phyloP scores from a whole-genome alignment of 2,888 invertebrate species.

The Malthinus flaveolus region DNA sequence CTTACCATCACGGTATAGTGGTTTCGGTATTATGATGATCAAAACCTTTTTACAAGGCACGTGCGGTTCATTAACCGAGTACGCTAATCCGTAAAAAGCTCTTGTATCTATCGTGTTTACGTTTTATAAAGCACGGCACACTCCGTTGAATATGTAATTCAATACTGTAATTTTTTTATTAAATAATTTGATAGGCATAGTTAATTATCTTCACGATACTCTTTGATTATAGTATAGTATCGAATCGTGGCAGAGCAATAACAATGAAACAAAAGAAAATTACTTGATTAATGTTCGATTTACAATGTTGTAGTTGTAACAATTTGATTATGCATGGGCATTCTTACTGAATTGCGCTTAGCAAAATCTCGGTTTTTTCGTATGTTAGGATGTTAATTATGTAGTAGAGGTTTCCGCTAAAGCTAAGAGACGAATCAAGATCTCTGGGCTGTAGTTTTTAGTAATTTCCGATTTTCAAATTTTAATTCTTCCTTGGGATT shows the following conservation, averaged over 20 bases:
- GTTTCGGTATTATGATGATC: constrained; percentile 18
- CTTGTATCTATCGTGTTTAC: constrained; percentile 27
- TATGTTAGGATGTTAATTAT: too few species aligned
- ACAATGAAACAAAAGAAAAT: background rate
- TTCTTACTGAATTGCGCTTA: too few species aligned
- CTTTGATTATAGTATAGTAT: constrained; percentile 3
- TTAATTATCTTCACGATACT: constrained; percentile 11
- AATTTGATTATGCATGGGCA: too few species aligned
- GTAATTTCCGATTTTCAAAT: too few species aligned
- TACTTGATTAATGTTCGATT: constrained; percentile 17
- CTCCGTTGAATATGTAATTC: constrained; percentile 28
- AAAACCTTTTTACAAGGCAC: constrained; percentile 38
- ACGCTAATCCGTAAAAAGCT: constrained; percentile 40
- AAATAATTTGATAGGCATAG: constrained; percentile 21
- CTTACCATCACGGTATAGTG: constrained; percentile 6
- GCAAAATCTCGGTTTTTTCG: too few species aligned
- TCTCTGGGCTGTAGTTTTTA: too few species aligned
- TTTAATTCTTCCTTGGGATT: too few species aligned
- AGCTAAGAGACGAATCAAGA: too few species aligned
- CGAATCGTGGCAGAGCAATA: background rate
- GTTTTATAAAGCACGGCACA: constrained; percentile 28
- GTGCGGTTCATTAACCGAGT: constrained; percentile 41
- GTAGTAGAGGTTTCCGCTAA: too few species aligned
- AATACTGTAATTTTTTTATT: constrained; percentile 22
- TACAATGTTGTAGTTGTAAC: too few species aligned